Base-by-base conservation (phyloP, 2,113 vertebrate genomes). In the Lasiurus cinereus region DNA sequence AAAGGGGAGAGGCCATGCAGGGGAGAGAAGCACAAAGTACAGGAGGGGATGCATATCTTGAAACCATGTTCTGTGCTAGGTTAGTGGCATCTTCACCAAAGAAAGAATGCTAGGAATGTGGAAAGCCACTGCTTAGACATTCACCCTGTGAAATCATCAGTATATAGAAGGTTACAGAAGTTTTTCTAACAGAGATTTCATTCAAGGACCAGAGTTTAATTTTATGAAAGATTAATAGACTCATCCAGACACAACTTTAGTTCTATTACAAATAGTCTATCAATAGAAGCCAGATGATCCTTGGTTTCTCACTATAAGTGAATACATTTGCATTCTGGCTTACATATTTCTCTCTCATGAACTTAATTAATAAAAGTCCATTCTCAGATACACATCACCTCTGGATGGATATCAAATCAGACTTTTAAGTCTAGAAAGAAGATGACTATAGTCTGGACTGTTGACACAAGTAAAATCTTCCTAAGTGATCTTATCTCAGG, bases 201-300 rank as follows among this genome's bases (percentile, higher is more conserved):
- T 50, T 66, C 80, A 33, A 8, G 9, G 29, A 29, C 19, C n/a
- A 18, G 46, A 83, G 76, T 77, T 83, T 46, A 5, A 1, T 56
- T 91, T 85, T 92, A 52, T 39, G 31, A 64, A 86, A 91, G 39
- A 62, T 36, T 83, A 70, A 92, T 1, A 85, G 73, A 85, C 31
- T 78, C 5, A 52, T 8, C 22, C 6, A 92, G 27, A 70, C 10
- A 67, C 36, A 69, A 76, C 50, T 64, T 78, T 56, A 88, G 69
- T 87, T 77, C 54, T 52, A 31, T 69, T 52, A 90, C 36, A 31
- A 66, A 66, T 29, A n/a, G 4, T 56, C 66, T 73, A 46, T 66
- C 50, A 52, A 36, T 8, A 64, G n/a, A 92, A 72, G 43, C 21
- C 78, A 39, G 43, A 14, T 4, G 33, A 77, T 4, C 73, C 36